Conservation (phyloP, 2,888 invertebrate genomes). For the Tipula confusa region DNA sequence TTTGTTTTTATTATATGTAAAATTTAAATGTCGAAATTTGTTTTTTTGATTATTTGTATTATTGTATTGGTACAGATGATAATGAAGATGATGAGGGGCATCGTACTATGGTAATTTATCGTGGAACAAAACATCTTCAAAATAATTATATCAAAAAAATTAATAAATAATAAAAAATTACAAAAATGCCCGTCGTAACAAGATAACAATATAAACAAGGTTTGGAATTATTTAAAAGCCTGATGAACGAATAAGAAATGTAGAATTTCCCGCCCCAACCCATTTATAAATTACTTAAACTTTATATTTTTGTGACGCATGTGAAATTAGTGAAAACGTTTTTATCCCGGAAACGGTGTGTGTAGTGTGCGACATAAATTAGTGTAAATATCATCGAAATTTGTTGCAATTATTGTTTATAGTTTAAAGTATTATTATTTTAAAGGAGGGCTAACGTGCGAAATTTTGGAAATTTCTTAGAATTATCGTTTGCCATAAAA, state of each 20-base stretch:
- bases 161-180: not conserved
- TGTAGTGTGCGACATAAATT: no score
- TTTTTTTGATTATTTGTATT: slow-evolving; percentile 20
- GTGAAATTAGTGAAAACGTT: not conserved
- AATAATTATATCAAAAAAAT: not conserved
- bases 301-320: not conserved
- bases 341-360: not conserved
- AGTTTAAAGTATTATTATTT: no score
- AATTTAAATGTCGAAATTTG: no score
- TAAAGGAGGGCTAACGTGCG: no score
- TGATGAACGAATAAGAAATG: not conserved
- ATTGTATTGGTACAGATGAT: not conserved
- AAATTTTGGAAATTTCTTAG: no score
- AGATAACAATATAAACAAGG: no score
- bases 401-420: no score
- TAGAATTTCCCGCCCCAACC: not conserved
- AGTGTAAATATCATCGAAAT: no score
- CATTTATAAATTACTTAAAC: not conserved
- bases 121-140: not conserved
- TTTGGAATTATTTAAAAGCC: not conserved
- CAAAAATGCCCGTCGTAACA: not conserved
- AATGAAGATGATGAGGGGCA: not conserved
- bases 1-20: not conserved
- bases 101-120: not conserved
- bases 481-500: no score